Base-by-base conservation (phyloP, 2,797 vertebrate genomes). In the Diglossa cyanea region DNA sequence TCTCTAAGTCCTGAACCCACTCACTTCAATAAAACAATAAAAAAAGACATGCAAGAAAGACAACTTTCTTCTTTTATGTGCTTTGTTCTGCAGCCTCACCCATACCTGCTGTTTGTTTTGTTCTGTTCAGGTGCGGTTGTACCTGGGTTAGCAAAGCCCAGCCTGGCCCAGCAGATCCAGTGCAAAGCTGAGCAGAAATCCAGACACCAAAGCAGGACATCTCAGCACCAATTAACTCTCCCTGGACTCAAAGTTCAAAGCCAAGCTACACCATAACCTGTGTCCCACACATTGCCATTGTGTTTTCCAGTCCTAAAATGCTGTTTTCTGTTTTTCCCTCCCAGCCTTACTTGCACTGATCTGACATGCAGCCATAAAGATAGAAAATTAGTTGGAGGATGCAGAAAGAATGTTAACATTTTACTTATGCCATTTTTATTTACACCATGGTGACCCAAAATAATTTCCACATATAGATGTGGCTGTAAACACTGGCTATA, bases 351-450 rank as follows among this genome's bases (percentile, higher is more conserved):
- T 71, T 79, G 30, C 31, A 37, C 63, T 60, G 28, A 76, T 76
- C 51, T n/a, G 42, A 81, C 25, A 3, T 2, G 10, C 10, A 85
- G 37, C 71, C 61, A 48, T 80, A 71, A 86, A 65, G 68, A 74
- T 14, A 18, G 61, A 74, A 91, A 92, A 79, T 7, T 8, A 67
- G 24, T 19, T 73, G 39, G 10, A 91, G 47, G 78, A 74, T 0
- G 9, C 7, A 48, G 45, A 76, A 73, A 61, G 35, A 84, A 93
- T 1, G 9, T 62, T 44, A 92, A 66, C 18, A 7, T 91, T 91
- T 88, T n/a, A 68, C 28, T 54, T 76, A 88, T 53, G 10, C 19
- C 40, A 16, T 37, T 86, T 54, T 89, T 94, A 91, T 95, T 95
- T 84, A 81, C 78, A 77, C 17, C n/a, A 37, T 6, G 42, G 81